phyloP scores from a whole-genome alignment of 2,888 invertebrate genomes.

The Dasypogon diadema region DNA sequence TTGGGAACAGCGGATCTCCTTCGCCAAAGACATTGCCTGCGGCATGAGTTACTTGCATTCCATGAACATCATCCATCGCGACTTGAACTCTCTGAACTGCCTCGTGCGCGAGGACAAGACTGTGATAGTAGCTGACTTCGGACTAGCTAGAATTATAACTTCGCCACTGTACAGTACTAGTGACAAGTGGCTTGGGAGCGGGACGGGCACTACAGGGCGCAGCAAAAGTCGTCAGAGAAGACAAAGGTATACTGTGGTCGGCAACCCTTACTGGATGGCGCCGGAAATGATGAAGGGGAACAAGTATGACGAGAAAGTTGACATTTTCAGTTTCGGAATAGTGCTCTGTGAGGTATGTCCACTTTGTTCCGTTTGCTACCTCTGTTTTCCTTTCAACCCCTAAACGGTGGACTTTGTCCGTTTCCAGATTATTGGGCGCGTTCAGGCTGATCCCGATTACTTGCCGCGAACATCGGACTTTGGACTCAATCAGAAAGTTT shows the following conservation, averaged over 20 bases:
- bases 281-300: conserved; percentile 98
- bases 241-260: conserved; percentile 94
- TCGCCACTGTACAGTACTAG: conserved; percentile 67
- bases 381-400: too few species aligned
- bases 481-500: conserved; percentile 88
- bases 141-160: conserved; percentile 84
- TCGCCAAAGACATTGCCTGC: conserved; percentile 91
- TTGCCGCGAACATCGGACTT: conserved; percentile 92
- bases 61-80: conserved; percentile 94
- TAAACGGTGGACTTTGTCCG: too few species aligned
- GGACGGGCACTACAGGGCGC: conserved; percentile 69
- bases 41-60: conserved; percentile 96
- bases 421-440: conserved; percentile 88
- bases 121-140: conserved; percentile 96
- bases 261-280: conserved; percentile 99
- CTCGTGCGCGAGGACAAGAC: conserved; percentile 90
- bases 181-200: conserved; percentile 65
- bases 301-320: conserved; percentile 96
- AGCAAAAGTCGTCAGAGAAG: conserved; percentile 78
- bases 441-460: conserved; percentile 95
- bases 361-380: too few species aligned
- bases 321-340: conserved; percentile 96
- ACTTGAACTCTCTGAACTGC: conserved; percentile 96
- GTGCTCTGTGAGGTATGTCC: conserved; percentile 89
- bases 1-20: conserved; percentile 85